Conservation (phyloP, 2,113 vertebrate species). For the Prunella himalayana region DNA sequence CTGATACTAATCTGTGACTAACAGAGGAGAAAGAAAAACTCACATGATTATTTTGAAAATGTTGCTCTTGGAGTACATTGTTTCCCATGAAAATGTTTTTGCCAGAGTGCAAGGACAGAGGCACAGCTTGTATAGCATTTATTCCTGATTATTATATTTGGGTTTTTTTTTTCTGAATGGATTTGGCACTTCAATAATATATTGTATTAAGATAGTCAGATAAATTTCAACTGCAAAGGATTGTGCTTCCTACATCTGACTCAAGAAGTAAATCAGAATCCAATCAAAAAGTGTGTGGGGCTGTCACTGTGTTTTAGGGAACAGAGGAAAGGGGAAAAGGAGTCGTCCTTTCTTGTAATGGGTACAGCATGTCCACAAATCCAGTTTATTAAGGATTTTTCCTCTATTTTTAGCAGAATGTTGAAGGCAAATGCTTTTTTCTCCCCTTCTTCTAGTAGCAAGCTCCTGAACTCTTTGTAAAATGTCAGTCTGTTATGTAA, state of each 20-base stretch:
- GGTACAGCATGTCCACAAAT: background rate
- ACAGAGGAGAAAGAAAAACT: background rate
- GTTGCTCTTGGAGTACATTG: background rate
- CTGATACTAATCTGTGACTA: background rate
- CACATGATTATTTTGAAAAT: background rate
- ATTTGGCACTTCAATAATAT: background rate
- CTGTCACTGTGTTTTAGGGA: background rate
- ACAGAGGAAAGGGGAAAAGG: background rate
- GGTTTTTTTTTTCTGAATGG: background rate
- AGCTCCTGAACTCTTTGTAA: background rate
- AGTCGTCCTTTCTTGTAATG: fast-evolving
- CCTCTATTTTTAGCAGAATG: background rate
- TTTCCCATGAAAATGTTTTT: background rate
- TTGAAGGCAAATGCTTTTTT: background rate
- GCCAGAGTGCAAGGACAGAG: background rate
- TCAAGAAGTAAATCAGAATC: background rate
- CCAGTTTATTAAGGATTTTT: background rate
- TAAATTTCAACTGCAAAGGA: background rate
- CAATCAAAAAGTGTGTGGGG: background rate
- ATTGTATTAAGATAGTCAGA: background rate
- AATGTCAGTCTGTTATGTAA: slow-evolving; percentile 25
- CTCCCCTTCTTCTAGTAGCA: background rate
- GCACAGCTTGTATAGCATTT: background rate
- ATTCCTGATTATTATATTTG: background rate
- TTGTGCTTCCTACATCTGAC: background rate